A percentile compares a stretch with the other conserved stretches of the same genome.
These are phyloP conservation scores for Bufo gargarizans DNA, from an alignment of 2,113 vertebrate species.

Conservation along the genomic window DNA sequence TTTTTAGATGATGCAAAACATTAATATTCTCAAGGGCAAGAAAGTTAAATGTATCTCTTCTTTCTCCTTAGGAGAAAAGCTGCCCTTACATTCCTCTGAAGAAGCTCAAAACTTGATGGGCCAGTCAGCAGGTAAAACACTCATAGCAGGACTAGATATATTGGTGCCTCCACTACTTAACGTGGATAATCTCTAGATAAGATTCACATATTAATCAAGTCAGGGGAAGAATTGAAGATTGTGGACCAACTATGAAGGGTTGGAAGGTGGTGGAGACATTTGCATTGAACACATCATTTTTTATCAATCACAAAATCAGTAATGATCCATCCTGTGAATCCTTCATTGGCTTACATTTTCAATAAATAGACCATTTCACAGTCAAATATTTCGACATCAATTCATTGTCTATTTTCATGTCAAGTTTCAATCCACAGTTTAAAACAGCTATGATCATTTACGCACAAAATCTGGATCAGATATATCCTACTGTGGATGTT, in stretches of 20 bases:
- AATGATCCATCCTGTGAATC: neutral
- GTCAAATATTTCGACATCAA: neutral
- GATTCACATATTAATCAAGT: neutral
- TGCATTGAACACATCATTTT: neutral
- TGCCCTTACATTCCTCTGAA: constrained; percentile 86
- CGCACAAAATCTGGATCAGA: neutral
- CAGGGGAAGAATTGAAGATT: neutral
- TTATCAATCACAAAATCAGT: neutral
- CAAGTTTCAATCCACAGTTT: neutral
- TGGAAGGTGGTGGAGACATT: neutral
- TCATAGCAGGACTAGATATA: neutral
- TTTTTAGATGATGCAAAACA: constrained; percentile 77
- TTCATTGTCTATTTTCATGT: neutral
- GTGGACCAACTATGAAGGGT: neutral
- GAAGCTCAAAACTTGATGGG: constrained; percentile 88
- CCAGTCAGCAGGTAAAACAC: constrained; percentile 80
- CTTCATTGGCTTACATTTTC: neutral
- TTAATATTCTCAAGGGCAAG: constrained; percentile 83
- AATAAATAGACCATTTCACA: neutral
- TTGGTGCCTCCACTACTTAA: neutral
- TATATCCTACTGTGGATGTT: neutral
- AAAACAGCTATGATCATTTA: neutral
- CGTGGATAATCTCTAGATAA: neutral
- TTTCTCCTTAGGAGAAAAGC: constrained; percentile 88
- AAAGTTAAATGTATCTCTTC: constrained; percentile 80